A percentile compares a stretch with the other conserved stretches of the same genome.
phyloP scores from a whole-genome alignment of 2,113 vertebrate species.

The human (Homo sapiens) region GRCh38 chr5:86524001-86524500 shows the following conservation, averaged over 20 bases:
- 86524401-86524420: not conserved
- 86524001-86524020: not conserved
- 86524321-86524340: not conserved
- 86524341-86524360: not conserved
- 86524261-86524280: not conserved
- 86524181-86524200: not conserved
- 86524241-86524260: not conserved
- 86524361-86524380: not conserved
- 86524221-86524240: not conserved
- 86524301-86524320: not conserved
- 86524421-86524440: not conserved
- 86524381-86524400: not conserved
- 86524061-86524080: not conserved
- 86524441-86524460: not conserved
- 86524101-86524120: no score
- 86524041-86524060: not conserved
- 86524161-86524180: not conserved
- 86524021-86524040: not conserved
- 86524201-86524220: not conserved
- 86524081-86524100: not conserved
- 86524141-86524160: not conserved
- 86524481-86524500: not conserved
- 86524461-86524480: not conserved
- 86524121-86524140: fast-evolving
- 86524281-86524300: not conserved